Percentiles rank a stretch among this genome's conserved stretches.
These are phyloP conservation scores for Embiotoca jacksoni DNA, from an alignment of 2,113 vertebrate species.

Conservation along the genomic window DNA sequence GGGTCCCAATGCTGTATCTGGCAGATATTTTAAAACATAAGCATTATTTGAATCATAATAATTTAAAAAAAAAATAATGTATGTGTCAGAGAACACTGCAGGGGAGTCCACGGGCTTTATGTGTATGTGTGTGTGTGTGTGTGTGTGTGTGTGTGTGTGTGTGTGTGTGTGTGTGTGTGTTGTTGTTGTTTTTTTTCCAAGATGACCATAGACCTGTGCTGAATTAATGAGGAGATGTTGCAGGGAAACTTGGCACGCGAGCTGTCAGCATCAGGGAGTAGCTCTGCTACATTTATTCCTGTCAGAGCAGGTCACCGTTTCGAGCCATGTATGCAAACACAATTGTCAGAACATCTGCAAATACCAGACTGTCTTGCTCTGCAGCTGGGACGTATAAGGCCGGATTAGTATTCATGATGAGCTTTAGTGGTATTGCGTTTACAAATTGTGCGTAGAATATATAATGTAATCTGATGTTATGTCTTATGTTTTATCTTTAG, in stretches of 20 bases:
- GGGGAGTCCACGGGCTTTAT: conserved; percentile 3
- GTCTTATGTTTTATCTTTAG: neutral
- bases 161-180: neutral
- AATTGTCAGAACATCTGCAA: conserved; percentile 34
- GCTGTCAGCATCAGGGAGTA: conserved; percentile 58
- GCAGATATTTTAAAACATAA: conserved; percentile 54
- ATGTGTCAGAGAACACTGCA: conserved; percentile 46
- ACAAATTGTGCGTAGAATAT: neutral
- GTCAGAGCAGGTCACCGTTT: conserved; percentile 32
- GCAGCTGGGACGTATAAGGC: neutral
- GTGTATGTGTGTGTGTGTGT: no score
- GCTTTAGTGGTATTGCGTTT: neutral
- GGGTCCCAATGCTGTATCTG: neutral
- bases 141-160: no score
- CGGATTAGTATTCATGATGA: neutral
- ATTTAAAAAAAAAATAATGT: conserved; percentile 47
- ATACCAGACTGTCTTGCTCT: neutral
- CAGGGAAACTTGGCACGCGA: conserved; percentile 33
- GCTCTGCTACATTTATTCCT: conserved; percentile 34
- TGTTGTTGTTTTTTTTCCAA: conserved; percentile 15
- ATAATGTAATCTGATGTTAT: neutral
- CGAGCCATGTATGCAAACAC: conserved; percentile 3
- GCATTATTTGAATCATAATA: conserved; percentile 64
- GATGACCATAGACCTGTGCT: conserved; percentile 60
- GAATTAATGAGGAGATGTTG: conserved; percentile 72